Percentiles rank a stretch among this genome's conserved stretches.
phyloP scores from a whole-genome alignment of 2,797 vertebrate species.

The Chaetophractus vellerosus region DNA sequence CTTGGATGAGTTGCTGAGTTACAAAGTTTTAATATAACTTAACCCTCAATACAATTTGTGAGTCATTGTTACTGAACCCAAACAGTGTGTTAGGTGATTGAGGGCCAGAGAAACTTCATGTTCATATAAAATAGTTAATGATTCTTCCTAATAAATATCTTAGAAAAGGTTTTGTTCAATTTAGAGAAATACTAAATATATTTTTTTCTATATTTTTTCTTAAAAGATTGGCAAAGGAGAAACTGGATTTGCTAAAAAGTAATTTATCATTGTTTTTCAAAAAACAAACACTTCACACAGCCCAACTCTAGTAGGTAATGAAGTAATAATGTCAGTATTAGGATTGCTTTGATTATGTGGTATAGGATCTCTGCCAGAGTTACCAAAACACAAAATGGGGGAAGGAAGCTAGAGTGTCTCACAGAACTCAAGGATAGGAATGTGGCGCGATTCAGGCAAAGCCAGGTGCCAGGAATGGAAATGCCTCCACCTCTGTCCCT shows the following conservation, averaged over 20 bases:
- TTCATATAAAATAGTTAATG: neutral
- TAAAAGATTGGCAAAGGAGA: neutral
- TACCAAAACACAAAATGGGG: neutral
- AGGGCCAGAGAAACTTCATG: neutral
- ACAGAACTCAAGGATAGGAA: neutral
- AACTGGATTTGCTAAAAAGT: neutral
- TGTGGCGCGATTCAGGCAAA: too few relatives aligned
- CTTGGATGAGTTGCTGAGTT: neutral
- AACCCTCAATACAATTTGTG: neutral
- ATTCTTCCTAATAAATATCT: neutral
- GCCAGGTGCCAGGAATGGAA: neutral
- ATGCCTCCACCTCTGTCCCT: neutral
- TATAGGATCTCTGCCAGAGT: neutral
- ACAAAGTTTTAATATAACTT: neutral
- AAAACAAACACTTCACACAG: neutral
- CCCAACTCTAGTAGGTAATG: neutral
- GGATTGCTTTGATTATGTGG: neutral
- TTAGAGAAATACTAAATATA: neutral
- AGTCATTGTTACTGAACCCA: neutral
- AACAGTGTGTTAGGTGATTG: neutral
- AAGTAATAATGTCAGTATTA: neutral
- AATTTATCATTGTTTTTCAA: neutral
- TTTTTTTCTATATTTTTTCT: neutral
- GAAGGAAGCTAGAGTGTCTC: neutral
- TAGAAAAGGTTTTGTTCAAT: neutral